phyloP scores from a whole-genome alignment of 2,888 invertebrate species.

The Drosophila silvestris region DNA sequence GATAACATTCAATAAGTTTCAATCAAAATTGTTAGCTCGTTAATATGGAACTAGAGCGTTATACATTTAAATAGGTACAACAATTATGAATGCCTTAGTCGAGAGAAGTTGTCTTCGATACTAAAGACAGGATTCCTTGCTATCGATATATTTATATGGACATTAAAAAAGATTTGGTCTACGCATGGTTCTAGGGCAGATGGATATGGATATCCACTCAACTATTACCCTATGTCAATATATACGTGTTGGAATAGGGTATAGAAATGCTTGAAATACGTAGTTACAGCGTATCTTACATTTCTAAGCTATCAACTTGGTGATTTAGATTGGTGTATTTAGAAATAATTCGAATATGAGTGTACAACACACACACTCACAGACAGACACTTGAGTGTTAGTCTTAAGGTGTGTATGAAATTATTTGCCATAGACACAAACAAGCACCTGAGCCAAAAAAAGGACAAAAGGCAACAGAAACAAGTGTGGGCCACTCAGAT shows the following conservation, averaged over 20 bases:
- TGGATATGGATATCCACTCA: background rate
- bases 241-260: background rate
- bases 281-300: background rate
- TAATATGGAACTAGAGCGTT: background rate
- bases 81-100: background rate
- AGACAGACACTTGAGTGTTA: background rate
- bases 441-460: constrained; percentile 29
- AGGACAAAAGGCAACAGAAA: too few species aligned
- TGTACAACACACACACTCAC: background rate
- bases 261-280: background rate
- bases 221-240: background rate
- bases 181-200: background rate
- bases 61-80: background rate
- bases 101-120: background rate
- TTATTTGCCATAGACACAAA: constrained; percentile 38
- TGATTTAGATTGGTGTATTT: background rate
- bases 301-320: background rate
- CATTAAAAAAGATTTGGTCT: background rate
- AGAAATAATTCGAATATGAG: background rate
- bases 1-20: background rate
- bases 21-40: background rate
- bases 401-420: constrained; percentile 1
- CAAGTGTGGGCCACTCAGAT: background rate
- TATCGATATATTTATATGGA: background rate
- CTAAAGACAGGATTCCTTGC: background rate